A percentile compares a stretch with the other conserved stretches of the same genome.
Evolutionary conservation across 2,113 vertebrate species (phyloP).

Genomic region (Hippopotamus amphibius): DNA sequence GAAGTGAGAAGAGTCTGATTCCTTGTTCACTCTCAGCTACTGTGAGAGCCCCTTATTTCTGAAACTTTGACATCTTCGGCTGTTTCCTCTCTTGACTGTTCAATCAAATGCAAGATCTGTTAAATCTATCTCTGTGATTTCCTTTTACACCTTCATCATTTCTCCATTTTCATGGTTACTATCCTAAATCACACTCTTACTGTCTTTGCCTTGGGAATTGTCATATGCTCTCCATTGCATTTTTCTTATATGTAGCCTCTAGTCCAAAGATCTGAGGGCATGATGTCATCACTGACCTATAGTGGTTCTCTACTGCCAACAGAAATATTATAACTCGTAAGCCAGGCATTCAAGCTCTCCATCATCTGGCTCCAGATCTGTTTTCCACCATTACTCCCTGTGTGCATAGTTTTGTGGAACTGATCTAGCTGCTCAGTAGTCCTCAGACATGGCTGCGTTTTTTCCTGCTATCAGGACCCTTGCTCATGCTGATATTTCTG

Average conservation of each 20-base stretch:
- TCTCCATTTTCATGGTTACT: not conserved
- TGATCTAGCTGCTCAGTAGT: not conserved
- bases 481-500: not conserved
- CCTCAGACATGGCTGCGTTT: not conserved
- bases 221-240: not conserved
- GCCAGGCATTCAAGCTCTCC: not conserved
- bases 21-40: not conserved
- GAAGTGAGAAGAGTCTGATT: not conserved
- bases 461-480: not conserved
- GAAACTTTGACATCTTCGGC: not conserved
- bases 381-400: not conserved
- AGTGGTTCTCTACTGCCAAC: not conserved
- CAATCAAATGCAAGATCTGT: not conserved
- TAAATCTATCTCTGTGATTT: not conserved
- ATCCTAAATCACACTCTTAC: not conserved
- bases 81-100: not conserved
- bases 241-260: slow-evolving; percentile 8
- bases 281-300: not conserved
- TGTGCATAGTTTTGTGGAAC: not conserved
- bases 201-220: slow-evolving; percentile 21
- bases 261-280: not conserved
- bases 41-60: not conserved
- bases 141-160: not conserved
- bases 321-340: not conserved
- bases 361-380: not conserved